Conservation (phyloP, 2,888 invertebrate species). For the Hoplodrina blanda region DNA sequence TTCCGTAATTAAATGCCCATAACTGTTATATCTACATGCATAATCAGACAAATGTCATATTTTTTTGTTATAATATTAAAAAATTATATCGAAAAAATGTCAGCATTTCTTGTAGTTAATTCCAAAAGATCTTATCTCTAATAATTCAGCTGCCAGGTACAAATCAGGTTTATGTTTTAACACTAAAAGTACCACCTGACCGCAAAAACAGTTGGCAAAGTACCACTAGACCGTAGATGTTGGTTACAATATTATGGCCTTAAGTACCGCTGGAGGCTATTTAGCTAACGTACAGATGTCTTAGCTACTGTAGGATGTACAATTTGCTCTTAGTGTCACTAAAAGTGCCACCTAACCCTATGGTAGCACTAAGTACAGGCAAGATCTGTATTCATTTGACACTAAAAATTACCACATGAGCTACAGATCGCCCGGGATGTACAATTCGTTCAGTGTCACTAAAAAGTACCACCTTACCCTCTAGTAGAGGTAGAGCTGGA, state of each 20-base stretch:
- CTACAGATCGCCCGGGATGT: not conserved
- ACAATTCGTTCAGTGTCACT: slow-evolving; percentile 7
- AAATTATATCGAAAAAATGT: slow-evolving; percentile 1
- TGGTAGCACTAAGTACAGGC: not conserved
- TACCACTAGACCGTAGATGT: slow-evolving; percentile 10
- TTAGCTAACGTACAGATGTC: slow-evolving; percentile 2
- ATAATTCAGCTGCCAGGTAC: slow-evolving; percentile 50
- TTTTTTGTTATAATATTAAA: not conserved
- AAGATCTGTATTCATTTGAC: not conserved
- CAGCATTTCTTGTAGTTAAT: not conserved
- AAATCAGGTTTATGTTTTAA: slow-evolving; percentile 13
- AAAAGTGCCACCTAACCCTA: slow-evolving; percentile 17
- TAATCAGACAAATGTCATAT: slow-evolving; percentile 26
- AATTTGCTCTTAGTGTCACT: not conserved
- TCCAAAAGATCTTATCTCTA: slow-evolving; percentile 47
- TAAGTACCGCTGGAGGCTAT: slow-evolving; percentile 25
- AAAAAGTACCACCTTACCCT: slow-evolving; percentile 5
- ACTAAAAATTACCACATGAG: slow-evolving; percentile 10
- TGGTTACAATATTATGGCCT: slow-evolving; percentile 9
- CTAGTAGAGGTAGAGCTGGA: not conserved
- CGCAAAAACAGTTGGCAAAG: slow-evolving; percentile 21
- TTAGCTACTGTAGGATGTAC: not conserved
- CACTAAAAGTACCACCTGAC: slow-evolving; percentile 40
- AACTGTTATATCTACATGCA: not conserved
- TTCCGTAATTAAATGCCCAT: slow-evolving; percentile 14